Conservation (phyloP, 2,113 vertebrate species). For the Ptyas mucosa region DNA sequence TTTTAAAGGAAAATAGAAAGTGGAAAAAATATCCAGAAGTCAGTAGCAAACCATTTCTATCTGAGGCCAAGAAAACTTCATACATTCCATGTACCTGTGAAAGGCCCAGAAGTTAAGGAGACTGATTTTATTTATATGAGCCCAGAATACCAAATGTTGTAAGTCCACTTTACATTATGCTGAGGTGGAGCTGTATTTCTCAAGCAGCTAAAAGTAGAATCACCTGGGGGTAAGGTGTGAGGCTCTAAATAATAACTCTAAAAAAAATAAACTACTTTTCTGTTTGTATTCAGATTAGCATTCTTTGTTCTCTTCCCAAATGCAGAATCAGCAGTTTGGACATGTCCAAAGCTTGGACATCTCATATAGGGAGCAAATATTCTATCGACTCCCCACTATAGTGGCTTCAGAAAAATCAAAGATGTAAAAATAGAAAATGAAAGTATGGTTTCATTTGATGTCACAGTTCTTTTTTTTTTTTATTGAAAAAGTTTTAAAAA, state of each 20-base stretch:
- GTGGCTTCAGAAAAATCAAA: neutral
- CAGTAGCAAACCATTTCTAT: neutral
- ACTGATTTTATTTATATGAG: neutral
- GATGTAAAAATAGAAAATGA: neutral
- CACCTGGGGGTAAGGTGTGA: constrained; percentile 23
- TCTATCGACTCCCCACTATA: neutral
- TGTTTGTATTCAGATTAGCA: neutral
- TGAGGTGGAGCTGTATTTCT: neutral
- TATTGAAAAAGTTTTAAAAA: no score
- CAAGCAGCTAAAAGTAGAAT: neutral
- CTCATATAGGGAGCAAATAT: neutral
- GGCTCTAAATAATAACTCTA: accelerated
- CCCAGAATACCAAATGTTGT: neutral
- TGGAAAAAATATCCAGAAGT: neutral
- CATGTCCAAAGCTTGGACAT: neutral
- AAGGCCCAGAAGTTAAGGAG: neutral
- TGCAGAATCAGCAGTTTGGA: constrained; percentile 20
- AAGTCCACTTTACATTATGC: neutral
- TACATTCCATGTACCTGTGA: neutral
- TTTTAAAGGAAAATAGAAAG: neutral
- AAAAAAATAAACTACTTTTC: neutral
- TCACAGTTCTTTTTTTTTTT: no score
- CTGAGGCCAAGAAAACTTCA: neutral
- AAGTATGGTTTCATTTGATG: neutral
- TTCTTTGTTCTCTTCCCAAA: constrained; percentile 16